Evolutionary conservation across 2,888 invertebrate species (phyloP).

Genomic region (Reticulitermes lucifugus): DNA sequence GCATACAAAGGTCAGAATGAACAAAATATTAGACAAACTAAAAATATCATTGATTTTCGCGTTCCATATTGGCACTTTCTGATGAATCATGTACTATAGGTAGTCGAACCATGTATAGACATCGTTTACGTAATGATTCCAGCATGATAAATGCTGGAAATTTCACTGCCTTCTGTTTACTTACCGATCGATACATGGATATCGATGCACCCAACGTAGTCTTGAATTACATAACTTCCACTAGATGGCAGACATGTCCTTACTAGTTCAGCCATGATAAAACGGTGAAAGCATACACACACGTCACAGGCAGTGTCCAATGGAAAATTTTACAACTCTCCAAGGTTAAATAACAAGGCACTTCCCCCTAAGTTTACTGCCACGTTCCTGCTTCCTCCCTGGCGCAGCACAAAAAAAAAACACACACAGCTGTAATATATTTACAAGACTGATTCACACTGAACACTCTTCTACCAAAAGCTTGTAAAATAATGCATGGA

Average conservation of each 20-base stretch:
- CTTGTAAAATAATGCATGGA: neutral
- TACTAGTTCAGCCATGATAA: too few species aligned
- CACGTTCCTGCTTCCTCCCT: neutral
- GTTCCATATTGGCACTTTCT: too few species aligned
- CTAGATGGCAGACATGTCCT: neutral
- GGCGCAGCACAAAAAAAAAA: neutral
- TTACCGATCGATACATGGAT: constrained; percentile 4
- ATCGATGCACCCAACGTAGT: neutral
- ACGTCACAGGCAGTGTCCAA: neutral
- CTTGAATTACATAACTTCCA: neutral
- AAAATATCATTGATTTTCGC: too few species aligned
- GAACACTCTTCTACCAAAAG: neutral
- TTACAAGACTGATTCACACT: neutral
- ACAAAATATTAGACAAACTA: too few species aligned
- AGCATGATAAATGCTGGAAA: too few species aligned
- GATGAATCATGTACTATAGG: too few species aligned
- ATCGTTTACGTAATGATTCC: too few species aligned
- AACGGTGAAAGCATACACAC: neutral
- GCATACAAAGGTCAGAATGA: too few species aligned
- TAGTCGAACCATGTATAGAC: too few species aligned
- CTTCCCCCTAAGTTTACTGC: neutral
- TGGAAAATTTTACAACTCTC: neutral
- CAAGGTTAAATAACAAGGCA: neutral
- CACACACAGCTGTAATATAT: neutral
- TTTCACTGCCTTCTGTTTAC: neutral